A percentile compares a stretch with the other conserved stretches of the same genome.
Conservation (phyloP, 2,113 vertebrate species). For the Hypanus sabinus region DNA sequence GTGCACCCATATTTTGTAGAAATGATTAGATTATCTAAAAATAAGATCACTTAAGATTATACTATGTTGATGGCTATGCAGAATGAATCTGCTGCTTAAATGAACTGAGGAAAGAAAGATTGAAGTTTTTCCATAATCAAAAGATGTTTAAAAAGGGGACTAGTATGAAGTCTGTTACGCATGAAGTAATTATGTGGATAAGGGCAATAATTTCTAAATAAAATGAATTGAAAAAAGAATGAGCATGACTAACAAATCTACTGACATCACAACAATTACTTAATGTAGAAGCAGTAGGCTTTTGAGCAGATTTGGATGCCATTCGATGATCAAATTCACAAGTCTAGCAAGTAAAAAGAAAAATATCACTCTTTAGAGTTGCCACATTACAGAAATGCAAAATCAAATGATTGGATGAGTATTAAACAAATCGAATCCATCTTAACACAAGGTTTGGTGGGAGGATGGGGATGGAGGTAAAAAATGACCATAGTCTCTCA, state of each 20-base stretch:
- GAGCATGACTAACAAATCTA: neutral
- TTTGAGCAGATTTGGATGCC: neutral
- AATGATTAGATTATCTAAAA: neutral
- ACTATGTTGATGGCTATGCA: neutral
- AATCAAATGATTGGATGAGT: too few species aligned
- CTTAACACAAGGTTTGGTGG: too few species aligned
- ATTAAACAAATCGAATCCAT: too few species aligned
- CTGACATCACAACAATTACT: neutral
- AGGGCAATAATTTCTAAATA: neutral
- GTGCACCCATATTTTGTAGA: neutral
- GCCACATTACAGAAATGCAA: neutral
- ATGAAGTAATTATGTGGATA: neutral
- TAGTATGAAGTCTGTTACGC: neutral
- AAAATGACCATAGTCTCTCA: too few species aligned
- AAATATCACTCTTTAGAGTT: neutral
- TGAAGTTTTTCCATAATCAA: neutral
- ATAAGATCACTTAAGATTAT: neutral
- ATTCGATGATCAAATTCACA: neutral
- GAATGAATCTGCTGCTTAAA: neutral
- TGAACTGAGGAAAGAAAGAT: neutral
- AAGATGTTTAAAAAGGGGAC: too few species aligned
- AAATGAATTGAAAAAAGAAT: neutral
- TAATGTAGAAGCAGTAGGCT: neutral
- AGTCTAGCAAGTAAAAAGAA: neutral
- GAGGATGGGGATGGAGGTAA: too few species aligned